Evolutionary conservation across 2,113 vertebrate species (phyloP).

Genomic region (Stegostoma tigrinum): DNA sequence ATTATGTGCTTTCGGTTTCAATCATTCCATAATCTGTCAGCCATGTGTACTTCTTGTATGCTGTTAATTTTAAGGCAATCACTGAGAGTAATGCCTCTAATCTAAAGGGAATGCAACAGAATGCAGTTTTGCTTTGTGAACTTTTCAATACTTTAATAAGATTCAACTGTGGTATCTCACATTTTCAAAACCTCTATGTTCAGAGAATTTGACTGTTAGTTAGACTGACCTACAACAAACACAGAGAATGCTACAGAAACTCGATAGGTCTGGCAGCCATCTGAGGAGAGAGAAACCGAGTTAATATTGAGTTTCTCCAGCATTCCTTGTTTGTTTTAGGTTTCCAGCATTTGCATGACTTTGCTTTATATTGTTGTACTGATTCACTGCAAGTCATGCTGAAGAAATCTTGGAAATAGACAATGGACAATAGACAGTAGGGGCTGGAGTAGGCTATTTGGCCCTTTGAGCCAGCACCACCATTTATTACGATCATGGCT

Average conservation of each 20-base stretch:
- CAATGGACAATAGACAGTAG: no score
- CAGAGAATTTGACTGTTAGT: background rate
- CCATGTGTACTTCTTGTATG: background rate
- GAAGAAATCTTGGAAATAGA: background rate
- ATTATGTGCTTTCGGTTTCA: background rate
- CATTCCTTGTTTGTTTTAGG: no score
- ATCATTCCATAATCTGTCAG: background rate
- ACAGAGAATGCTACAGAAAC: no score
- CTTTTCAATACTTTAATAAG: background rate
- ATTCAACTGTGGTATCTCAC: background rate
- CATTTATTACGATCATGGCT: no score
- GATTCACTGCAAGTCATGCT: background rate
- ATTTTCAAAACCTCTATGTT: background rate
- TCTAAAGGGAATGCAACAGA: background rate
- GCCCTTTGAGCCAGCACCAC: no score
- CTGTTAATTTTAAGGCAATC: background rate
- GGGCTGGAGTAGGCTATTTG: no score
- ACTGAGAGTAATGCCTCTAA: background rate
- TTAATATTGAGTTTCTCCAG: no score
- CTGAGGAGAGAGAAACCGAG: no score
- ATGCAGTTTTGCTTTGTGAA: background rate
- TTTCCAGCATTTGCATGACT: no score
- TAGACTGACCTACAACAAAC: no score
- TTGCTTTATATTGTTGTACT: background rate
- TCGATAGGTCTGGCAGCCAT: no score